A percentile compares a stretch with the other conserved stretches of the same genome.
Evolutionary conservation across 2,888 invertebrate genomes (phyloP).

Genomic region (Tenthredo amoena): DNA sequence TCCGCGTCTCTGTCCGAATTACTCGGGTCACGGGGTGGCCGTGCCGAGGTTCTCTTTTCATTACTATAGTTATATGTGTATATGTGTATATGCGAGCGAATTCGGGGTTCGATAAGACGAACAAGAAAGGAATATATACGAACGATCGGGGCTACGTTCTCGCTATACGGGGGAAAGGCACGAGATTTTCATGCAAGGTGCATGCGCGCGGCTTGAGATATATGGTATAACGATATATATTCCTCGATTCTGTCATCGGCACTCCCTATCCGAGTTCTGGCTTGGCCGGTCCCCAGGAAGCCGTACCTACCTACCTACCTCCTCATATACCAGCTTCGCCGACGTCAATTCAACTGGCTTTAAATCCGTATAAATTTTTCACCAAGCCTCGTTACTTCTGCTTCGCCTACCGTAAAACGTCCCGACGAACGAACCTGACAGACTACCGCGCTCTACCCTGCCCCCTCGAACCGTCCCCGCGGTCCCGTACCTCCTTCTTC

Average conservation of each 20-base stretch:
- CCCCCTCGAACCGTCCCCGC: not conserved
- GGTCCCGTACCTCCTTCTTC: not conserved
- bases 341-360: conserved; percentile 46
- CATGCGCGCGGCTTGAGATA: not conserved
- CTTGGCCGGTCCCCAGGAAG: conserved; percentile 1
- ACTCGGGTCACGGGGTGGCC: conserved; percentile 5
- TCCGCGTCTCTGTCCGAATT: not conserved
- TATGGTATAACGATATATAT: not conserved
- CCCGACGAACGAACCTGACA: conserved; percentile 46
- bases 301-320: not conserved
- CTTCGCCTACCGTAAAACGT: conserved; percentile 51
- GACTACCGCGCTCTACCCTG: not conserved
- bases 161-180: not conserved
- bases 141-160: too few relatives aligned
- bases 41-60: too few relatives aligned
- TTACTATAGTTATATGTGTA: too few relatives aligned
- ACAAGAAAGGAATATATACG: too few relatives aligned
- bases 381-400: conserved; percentile 52
- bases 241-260: conserved; percentile 22
- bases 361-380: conserved; percentile 50
- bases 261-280: not conserved
- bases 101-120: too few relatives aligned
- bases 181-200: not conserved
- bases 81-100: too few relatives aligned
- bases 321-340: not conserved